Base-by-base conservation (phyloP, 2,888 invertebrate species). In the Agelastica alni region DNA sequence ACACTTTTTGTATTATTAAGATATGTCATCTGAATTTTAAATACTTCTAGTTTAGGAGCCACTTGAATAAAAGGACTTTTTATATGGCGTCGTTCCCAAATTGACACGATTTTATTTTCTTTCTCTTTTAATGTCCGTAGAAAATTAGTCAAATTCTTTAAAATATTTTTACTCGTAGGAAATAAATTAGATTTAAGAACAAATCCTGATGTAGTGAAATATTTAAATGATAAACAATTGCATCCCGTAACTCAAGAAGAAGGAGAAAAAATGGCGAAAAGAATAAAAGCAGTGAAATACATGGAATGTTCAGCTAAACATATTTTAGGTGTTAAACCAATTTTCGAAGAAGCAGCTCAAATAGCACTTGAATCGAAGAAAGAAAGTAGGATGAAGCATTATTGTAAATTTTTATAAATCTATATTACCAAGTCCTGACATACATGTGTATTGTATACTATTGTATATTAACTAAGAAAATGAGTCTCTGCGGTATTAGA, bases 251-350 rank as follows among this genome's bases (percentile, higher is more conserved):
- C 75, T 48, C 70, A 74, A 3, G 81, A 81, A 58, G 80, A 83
- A 61, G 84, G 82, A 4, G 69, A 77, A 16, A 76, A 76, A 45
- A 79, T 83, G 77, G 80, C 83, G 0, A 81, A 80, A 59, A 80
- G 81, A 67, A 83, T 84, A 58, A 78, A 79, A 60, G 84, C 84
- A 2, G 80, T 76, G 62, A 77, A 77, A 28, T 85, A 84, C 70
- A 72, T 84, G 56, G 85, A 85, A 70, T 85, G 84, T 69, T 84
- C 84, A 4, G 83, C 85, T 44, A 84, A 84, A 72, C 81, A 80
- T 63, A 82, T 83, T 70, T 82, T 84, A 51, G 83, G 83, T 30
- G 80, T 85, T 9, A 72, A 80, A 52, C 80, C 81, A 65, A 83
- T 85, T 46, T 85, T 85, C 74, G 81, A 82, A 72, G 81, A 80